Conservation (phyloP, 1,140 invertebrate species). For the Stegodyphus dumicola region DNA sequence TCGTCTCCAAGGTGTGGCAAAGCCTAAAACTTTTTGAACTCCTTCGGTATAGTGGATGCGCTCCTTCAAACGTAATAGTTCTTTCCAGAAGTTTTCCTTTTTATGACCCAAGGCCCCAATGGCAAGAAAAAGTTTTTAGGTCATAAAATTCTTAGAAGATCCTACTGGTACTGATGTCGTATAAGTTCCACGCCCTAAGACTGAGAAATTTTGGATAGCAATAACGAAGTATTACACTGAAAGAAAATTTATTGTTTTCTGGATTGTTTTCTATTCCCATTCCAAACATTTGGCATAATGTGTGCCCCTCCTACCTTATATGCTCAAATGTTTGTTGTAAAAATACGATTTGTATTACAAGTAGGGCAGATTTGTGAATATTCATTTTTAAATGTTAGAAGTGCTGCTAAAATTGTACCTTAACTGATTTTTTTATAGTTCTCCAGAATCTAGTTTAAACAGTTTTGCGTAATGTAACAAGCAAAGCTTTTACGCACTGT, state of each 20-base stretch:
- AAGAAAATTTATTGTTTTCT: conserved; percentile 50
- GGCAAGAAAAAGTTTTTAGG: conserved; percentile 39
- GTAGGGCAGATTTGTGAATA: background rate
- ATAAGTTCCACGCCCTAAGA: conserved; percentile 42
- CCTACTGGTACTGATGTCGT: conserved; percentile 37
- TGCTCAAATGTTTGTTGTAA: no score
- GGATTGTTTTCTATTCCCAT: conserved; percentile 38
- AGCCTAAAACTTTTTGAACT: conserved; percentile 57
- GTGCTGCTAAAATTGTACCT: background rate
- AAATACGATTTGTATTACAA: background rate
- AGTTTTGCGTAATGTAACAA: no score
- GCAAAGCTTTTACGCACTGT: no score
- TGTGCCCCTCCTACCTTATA: no score
- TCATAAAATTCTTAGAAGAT: conserved; percentile 49
- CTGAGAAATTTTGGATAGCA: conserved; percentile 19
- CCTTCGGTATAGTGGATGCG: conserved; percentile 22
- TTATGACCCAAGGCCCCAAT: conserved; percentile 50
- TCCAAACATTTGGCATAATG: conserved; percentile 36
- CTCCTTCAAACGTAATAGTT: conserved; percentile 47
- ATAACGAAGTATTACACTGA: conserved; percentile 18
- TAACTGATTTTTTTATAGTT: background rate
- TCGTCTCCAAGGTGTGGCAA: conserved; percentile 58
- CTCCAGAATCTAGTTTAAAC: no score
- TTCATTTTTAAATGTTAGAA: background rate
- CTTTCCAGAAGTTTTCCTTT: conserved; percentile 57